phyloP scores from a whole-genome alignment of 2,797 vertebrate species.

The Naso thynnoides region DNA sequence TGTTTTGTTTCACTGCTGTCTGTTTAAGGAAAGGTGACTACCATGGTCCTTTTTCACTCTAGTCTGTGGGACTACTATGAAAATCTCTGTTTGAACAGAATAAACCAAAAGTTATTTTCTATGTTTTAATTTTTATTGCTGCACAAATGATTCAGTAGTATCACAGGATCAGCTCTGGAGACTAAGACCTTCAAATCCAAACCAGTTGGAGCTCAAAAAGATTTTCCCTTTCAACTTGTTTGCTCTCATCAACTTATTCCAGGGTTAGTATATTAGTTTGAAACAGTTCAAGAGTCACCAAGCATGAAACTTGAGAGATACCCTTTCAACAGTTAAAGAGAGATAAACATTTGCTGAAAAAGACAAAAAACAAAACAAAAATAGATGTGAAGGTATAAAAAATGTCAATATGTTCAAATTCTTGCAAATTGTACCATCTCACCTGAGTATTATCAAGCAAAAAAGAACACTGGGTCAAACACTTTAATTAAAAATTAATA shows the following conservation, averaged over 20 bases:
- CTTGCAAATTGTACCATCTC: background rate
- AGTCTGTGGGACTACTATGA: background rate
- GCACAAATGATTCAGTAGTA: background rate
- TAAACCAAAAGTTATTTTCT: background rate
- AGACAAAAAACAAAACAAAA: background rate
- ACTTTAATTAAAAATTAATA: too few relatives aligned
- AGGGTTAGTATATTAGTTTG: background rate
- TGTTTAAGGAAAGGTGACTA: background rate
- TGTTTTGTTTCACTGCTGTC: background rate
- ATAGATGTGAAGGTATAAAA: background rate
- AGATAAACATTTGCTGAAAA: background rate
- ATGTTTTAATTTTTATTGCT: too few relatives aligned
- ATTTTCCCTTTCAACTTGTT: background rate
- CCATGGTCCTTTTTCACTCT: background rate
- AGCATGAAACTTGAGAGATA: constrained; percentile 16
- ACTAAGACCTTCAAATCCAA: constrained; percentile 1
- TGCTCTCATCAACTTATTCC: constrained; percentile 5
- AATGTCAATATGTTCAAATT: background rate
- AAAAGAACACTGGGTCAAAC: too few relatives aligned
- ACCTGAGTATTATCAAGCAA: background rate
- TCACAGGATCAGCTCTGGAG: background rate
- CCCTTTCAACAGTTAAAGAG: background rate
- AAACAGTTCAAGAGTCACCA: constrained; percentile 4
- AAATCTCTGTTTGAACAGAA: background rate
- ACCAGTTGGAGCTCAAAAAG: constrained; percentile 7